Conservation (phyloP, 2,797 vertebrate species). For the Muraenolepis orangiensis region DNA sequence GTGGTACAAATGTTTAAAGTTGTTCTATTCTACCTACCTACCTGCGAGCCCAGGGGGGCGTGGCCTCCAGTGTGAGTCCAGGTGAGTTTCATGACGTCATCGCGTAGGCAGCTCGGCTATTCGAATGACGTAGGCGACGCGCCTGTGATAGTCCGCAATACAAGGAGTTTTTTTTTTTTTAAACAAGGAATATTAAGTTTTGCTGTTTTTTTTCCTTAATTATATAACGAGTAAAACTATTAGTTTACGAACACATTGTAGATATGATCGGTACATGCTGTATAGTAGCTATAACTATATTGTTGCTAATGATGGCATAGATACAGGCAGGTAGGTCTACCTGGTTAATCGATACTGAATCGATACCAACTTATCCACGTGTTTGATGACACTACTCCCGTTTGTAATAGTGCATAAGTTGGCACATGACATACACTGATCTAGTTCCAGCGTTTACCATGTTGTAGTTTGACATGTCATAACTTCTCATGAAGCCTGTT, state of each 20-base stretch:
- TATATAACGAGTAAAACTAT: background rate
- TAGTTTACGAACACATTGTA: background rate
- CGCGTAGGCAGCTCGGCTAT: slow-evolving; percentile 13
- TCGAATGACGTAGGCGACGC: slow-evolving; percentile 22
- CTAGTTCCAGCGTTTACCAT: background rate
- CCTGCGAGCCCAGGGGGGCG: slow-evolving; percentile 40
- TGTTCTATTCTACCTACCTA: slow-evolving; percentile 28
- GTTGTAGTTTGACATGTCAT: background rate
- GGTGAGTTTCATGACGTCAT: slow-evolving; percentile 63
- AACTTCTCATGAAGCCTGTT: background rate
- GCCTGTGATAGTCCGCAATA: no score
- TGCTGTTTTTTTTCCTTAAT: background rate
- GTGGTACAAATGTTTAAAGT: background rate
- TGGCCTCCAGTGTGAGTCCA: slow-evolving; percentile 28
- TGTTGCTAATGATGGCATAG: no score
- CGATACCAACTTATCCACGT: no score
- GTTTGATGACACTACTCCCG: background rate
- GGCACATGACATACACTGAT: background rate
- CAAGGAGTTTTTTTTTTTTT: no score
- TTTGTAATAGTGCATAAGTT: background rate
- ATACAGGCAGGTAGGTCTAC: no score
- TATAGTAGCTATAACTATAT: background rate
- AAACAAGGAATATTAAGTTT: background rate
- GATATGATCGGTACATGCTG: background rate
- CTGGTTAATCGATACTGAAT: no score